Conservation (phyloP, 2,888 invertebrate species). For the Acheta domesticus region DNA sequence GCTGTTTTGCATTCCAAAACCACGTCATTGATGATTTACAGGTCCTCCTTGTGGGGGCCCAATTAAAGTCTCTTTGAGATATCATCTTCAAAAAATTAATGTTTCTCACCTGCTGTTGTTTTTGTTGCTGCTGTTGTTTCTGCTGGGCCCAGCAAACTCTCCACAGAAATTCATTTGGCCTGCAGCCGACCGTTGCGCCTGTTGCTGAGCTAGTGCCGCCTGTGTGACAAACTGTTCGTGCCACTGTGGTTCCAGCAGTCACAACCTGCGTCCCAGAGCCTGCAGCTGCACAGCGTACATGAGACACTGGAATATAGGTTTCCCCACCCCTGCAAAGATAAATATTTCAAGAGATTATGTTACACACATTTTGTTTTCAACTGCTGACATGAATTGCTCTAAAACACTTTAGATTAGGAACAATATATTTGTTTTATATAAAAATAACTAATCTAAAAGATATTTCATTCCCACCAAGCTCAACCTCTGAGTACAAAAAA, state of each 20-base stretch:
- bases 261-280: conserved; percentile 43
- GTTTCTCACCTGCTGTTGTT: neutral
- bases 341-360: neutral
- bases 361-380: too few species aligned
- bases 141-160: conserved; percentile 57
- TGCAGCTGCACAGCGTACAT: conserved; percentile 42
- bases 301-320: conserved; percentile 32
- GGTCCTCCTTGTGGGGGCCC: too few species aligned
- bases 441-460: too few species aligned
- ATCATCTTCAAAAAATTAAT: too few species aligned
- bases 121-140: conserved; percentile 41
- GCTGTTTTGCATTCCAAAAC: too few species aligned
- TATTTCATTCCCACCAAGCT: too few species aligned
- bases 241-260: conserved; percentile 43
- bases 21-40: too few species aligned
- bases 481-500: too few species aligned
- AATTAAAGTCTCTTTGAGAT: too few species aligned
- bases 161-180: conserved; percentile 58
- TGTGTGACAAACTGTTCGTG: conserved; percentile 37
- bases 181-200: conserved; percentile 64
- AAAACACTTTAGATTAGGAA: too few species aligned
- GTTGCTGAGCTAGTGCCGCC: conserved; percentile 40
- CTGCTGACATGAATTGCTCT: too few species aligned
- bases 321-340: conserved; percentile 29
- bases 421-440: too few species aligned